These are phyloP conservation scores for Hippoglossus stenolepis DNA, from an alignment of 2,113 vertebrate species.

Conservation along the genomic window DNA sequence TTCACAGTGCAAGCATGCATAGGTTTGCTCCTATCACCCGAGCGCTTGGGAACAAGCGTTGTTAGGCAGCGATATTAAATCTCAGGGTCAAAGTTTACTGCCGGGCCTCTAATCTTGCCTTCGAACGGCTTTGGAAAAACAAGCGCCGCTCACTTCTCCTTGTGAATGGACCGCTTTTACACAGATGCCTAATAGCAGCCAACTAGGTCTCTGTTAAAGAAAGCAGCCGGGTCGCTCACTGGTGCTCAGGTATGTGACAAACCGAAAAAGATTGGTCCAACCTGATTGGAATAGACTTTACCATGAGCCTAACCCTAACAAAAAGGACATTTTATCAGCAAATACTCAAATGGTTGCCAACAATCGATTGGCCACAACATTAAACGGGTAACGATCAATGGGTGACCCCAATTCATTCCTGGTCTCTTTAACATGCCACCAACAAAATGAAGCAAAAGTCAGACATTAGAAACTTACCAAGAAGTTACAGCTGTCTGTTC, in stretches of 20 bases:
- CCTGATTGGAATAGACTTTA: neutral
- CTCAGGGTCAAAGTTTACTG: conserved; percentile 66
- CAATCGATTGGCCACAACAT: no score
- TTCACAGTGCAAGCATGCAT: conserved; percentile 48
- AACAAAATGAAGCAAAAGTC: neutral
- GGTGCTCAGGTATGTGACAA: conserved; percentile 39
- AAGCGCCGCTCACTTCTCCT: conserved; percentile 38
- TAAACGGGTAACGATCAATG: no score
- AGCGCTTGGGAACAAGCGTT: conserved; percentile 44
- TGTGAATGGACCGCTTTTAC: conserved; percentile 61
- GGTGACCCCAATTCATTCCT: no score
- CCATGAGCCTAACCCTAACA: no score
- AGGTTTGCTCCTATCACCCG: conserved; percentile 46
- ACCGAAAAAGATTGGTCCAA: neutral
- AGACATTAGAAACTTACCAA: neutral
- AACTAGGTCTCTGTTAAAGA: conserved; percentile 42
- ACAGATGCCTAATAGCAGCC: conserved; percentile 38
- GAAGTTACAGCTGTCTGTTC: neutral
- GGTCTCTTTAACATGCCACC: neutral
- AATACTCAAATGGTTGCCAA: no score
- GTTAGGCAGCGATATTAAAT: conserved; percentile 49
- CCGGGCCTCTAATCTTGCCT: conserved; percentile 70
- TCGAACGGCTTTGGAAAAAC: conserved; percentile 56
- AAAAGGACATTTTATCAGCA: neutral
- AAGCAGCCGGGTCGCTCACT: conserved; percentile 25